phyloP scores from a whole-genome alignment of 2,888 invertebrate species.

The Zonitis immaculata region DNA sequence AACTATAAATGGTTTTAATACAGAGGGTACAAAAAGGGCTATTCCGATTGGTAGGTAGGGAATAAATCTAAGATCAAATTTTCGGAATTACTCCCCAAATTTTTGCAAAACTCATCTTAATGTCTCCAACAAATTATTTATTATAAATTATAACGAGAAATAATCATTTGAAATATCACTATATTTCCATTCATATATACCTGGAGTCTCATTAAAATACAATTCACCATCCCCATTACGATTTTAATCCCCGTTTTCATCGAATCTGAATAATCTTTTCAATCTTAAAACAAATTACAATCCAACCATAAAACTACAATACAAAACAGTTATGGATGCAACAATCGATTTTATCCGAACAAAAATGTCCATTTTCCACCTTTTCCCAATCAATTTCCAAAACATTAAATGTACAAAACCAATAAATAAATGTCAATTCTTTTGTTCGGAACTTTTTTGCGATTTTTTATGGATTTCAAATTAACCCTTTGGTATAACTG shows the following conservation, averaged over 20 bases:
- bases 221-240: neutral
- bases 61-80: neutral
- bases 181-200: neutral
- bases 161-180: too few relatives aligned
- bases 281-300: constrained; percentile 26
- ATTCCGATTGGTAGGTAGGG: constrained; percentile 31
- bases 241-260: constrained; percentile 7
- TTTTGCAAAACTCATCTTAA: too few relatives aligned
- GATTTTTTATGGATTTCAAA: neutral
- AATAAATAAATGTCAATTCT: constrained; percentile 33
- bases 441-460: constrained; percentile 2
- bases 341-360: neutral
- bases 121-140: too few relatives aligned
- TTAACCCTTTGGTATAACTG: neutral
- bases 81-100: neutral
- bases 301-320: constrained; percentile 16
- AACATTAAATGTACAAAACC: constrained; percentile 36
- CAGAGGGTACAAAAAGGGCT: constrained; percentile 29
- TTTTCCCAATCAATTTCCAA: constrained; percentile 27
- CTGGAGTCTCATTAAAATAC: neutral
- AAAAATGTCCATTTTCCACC: neutral
- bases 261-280: constrained; percentile 19
- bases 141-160: too few relatives aligned
- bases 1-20: constrained; percentile 24
- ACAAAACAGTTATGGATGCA: neutral